Conservation (phyloP, 2,888 invertebrate species). For the Cryptocheilus praepositus region DNA sequence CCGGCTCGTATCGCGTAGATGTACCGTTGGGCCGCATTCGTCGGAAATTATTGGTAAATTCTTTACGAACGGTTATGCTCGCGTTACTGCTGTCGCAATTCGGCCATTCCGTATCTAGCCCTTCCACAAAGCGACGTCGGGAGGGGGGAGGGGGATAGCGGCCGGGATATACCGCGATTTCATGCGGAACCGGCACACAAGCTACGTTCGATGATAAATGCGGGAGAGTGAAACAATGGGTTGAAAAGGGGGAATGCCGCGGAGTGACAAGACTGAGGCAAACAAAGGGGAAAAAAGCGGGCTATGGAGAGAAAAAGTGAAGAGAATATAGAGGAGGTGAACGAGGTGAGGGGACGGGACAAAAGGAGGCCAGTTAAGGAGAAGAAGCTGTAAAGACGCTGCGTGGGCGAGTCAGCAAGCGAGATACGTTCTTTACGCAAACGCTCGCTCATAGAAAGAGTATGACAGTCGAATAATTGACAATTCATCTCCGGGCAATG, state of each 20-base stretch:
- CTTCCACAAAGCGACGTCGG: too few species aligned
- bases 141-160: too few species aligned
- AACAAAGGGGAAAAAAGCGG: slow-evolving; percentile 2
- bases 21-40: slow-evolving; percentile 11
- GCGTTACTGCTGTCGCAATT: slow-evolving; percentile 12
- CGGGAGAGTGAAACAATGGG: slow-evolving; percentile 11
- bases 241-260: neutral
- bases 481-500: too few species aligned
- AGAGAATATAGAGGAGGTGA: neutral
- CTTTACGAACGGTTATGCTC: slow-evolving; percentile 42
- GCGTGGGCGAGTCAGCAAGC: too few species aligned
- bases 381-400: too few species aligned
- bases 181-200: neutral
- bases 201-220: slow-evolving; percentile 22
- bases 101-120: neutral
- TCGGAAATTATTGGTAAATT: slow-evolving; percentile 55
- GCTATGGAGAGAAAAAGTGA: neutral
- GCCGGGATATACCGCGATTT: neutral
- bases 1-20: slow-evolving; percentile 36
- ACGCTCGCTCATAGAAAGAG: neutral
- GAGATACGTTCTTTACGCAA: neutral
- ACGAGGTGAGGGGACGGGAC: neutral
- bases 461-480: neutral
- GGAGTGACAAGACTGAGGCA: slow-evolving; percentile 1
- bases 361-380: neutral